phyloP scores from a whole-genome alignment of 2,113 vertebrate species.

The Chaenogobius annularis region DNA sequence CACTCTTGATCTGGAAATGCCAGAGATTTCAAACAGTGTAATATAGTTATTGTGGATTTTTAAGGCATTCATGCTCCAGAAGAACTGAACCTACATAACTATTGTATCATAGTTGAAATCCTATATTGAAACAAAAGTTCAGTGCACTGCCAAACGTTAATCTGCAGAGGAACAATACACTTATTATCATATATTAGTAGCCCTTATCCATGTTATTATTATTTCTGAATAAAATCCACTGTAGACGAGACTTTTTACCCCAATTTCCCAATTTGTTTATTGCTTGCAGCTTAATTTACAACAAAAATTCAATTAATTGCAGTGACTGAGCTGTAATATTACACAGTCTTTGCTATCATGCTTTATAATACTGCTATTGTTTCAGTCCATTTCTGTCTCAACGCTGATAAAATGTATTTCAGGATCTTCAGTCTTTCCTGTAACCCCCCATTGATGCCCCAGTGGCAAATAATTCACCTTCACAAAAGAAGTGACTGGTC shows the following conservation, averaged over 20 bases:
- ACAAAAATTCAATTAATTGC: neutral
- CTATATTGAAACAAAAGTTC: too few species aligned
- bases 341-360: conserved; percentile 8
- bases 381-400: conserved; percentile 24
- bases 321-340: neutral
- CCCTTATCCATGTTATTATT: too few species aligned
- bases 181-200: too few species aligned
- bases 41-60: conserved; percentile 18
- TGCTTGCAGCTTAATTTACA: too few species aligned
- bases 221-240: too few species aligned
- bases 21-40: conserved; percentile 28
- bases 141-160: too few species aligned
- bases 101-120: too few species aligned
- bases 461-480: conserved; percentile 72
- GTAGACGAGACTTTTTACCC: too few species aligned
- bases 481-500: conserved; percentile 71
- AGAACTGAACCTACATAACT: too few species aligned
- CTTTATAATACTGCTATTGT: conserved; percentile 14
- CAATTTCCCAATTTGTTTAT: too few species aligned
- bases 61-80: neutral
- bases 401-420: conserved; percentile 39
- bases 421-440: conserved; percentile 52
- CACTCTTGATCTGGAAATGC: conserved; percentile 34
- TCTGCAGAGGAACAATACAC: too few species aligned
- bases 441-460: conserved; percentile 62